Percentiles rank a stretch among this genome's conserved stretches.
Conservation (phyloP, 2,113 vertebrate genomes). For the Ivindomyrus marchei region DNA sequence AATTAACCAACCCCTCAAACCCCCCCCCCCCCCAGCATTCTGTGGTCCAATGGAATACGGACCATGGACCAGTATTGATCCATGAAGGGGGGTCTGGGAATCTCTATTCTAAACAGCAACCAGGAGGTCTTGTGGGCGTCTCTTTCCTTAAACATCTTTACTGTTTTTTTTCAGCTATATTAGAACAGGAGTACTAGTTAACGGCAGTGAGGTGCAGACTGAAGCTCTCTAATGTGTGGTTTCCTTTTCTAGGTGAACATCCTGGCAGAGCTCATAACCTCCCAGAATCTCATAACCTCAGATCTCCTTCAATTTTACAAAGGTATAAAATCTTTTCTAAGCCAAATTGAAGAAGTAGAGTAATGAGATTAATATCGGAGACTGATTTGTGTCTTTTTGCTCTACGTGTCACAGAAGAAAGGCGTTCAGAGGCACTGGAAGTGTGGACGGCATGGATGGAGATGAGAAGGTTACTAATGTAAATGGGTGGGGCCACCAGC, state of each 20-base stretch:
- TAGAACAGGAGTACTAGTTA: background rate
- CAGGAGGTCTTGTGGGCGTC: background rate
- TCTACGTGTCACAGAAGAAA: constrained; percentile 31
- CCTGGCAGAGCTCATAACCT: constrained; percentile 50
- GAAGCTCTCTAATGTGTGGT: background rate
- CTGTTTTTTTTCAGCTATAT: background rate
- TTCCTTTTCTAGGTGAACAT: constrained; percentile 43
- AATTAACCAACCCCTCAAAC: no score
- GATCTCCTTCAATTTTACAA: constrained; percentile 48
- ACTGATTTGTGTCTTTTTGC: background rate
- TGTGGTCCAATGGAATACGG: background rate
- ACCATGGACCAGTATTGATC: no score
- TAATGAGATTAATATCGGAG: background rate
- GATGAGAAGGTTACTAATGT: constrained; percentile 14
- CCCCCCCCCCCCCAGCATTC: background rate
- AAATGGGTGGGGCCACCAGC: constrained; percentile 30
- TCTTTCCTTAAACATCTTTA: background rate
- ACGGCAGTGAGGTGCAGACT: background rate
- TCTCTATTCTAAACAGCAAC: no score
- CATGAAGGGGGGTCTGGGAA: no score
- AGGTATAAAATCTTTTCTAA: constrained; percentile 42
- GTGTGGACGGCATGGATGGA: constrained; percentile 34
- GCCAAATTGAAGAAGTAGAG: background rate
- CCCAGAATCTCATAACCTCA: constrained; percentile 45
- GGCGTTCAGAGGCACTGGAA: constrained; percentile 50